Conservation (phyloP, 2,888 invertebrate genomes). For the Nezara viridula region DNA sequence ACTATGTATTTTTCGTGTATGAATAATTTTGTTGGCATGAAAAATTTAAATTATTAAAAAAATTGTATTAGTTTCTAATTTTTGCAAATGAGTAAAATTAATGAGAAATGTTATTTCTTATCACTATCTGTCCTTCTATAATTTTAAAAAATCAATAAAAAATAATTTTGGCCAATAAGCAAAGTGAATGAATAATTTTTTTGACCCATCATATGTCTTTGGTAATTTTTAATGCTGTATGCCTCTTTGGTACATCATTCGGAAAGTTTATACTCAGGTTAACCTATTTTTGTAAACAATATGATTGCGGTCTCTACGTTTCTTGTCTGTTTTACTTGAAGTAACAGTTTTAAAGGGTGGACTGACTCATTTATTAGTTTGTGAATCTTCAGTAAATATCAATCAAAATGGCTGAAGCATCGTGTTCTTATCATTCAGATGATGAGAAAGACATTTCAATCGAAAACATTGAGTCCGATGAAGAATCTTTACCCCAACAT, state of each 20-base stretch:
- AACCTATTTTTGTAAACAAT: not conserved
- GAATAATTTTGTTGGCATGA: too few relatives aligned
- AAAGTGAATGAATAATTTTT: too few relatives aligned
- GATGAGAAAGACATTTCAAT: conserved; percentile 40
- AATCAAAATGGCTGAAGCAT: conserved; percentile 16
- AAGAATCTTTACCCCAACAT: conserved; percentile 39
- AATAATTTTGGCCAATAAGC: too few relatives aligned
- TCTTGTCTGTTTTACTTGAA: not conserved
- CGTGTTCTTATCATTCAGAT: not conserved
- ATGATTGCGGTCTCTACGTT: not conserved
- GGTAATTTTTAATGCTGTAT: not conserved
- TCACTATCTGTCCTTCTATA: too few relatives aligned
- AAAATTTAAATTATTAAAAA: too few relatives aligned
- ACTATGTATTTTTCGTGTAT: too few relatives aligned
- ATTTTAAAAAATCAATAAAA: too few relatives aligned
- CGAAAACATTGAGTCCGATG: conserved; percentile 16
- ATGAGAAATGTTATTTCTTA: too few relatives aligned
- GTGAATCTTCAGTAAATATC: not conserved
- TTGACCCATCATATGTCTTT: too few relatives aligned
- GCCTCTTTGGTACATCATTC: not conserved
- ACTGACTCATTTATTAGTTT: not conserved
- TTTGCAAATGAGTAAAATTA: too few relatives aligned
- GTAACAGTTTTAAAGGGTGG: not conserved
- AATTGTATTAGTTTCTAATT: too few relatives aligned
- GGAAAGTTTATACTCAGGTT: not conserved